These are phyloP conservation scores for Cantharis rustica DNA, from an alignment of 2,888 invertebrate species.

Conservation along the genomic window DNA sequence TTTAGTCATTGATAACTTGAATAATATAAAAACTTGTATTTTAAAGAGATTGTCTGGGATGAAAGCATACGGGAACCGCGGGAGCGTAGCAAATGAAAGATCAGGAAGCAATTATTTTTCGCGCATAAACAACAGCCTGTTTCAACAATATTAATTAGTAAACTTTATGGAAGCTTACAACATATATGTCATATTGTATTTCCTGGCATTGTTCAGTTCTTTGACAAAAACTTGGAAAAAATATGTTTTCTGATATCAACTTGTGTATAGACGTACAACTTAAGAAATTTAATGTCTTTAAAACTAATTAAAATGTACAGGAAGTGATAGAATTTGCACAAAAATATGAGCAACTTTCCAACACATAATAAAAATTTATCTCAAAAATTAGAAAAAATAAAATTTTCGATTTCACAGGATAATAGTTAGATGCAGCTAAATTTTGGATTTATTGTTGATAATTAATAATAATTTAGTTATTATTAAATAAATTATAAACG, in stretches of 20 bases:
- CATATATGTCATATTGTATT: neutral
- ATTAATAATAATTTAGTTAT: neutral
- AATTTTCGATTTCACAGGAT: neutral
- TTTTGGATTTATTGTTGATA: neutral
- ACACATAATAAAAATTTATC: neutral
- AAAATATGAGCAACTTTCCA: neutral
- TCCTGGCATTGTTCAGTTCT: neutral
- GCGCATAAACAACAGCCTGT: neutral
- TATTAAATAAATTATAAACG: neutral
- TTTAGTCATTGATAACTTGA: neutral
- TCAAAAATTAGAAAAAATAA: neutral
- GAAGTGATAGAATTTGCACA: too few relatives aligned
- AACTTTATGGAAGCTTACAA: neutral
- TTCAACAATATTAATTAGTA: neutral
- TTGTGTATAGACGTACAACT: neutral
- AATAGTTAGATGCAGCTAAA: neutral
- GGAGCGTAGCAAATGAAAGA: neutral
- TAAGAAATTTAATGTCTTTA: neutral
- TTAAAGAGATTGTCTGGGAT: neutral
- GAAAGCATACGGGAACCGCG: neutral
- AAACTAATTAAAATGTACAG: neutral
- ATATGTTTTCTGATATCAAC: neutral
- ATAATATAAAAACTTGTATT: neutral
- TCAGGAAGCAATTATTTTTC: neutral
- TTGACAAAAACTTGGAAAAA: neutral